Percentiles rank a stretch among this genome's conserved stretches.
Evolutionary conservation across 2,113 vertebrate species (phyloP).

Genomic region (Leucoraja erinaceus): DNA sequence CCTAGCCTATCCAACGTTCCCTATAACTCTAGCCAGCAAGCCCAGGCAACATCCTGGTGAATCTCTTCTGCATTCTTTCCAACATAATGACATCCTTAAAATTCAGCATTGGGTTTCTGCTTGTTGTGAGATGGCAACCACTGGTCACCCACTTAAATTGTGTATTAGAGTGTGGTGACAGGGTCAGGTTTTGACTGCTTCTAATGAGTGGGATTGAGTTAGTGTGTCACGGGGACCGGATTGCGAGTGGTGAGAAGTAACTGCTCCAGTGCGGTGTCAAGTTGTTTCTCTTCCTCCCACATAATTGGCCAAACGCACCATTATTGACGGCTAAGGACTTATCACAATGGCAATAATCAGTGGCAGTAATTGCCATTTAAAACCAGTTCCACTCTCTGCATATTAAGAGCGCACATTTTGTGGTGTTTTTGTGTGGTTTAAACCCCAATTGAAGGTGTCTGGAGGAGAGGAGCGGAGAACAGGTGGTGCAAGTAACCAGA

Average conservation of each 20-base stretch:
- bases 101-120: background rate
- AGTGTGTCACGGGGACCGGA: background rate
- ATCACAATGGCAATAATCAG: background rate
- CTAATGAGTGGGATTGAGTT: background rate
- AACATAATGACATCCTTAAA: background rate
- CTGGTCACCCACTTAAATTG: background rate
- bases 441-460: background rate
- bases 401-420: background rate
- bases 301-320: conserved; percentile 13
- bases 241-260: background rate
- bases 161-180: background rate
- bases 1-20: too few species aligned
- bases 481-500: background rate
- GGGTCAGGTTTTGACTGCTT: background rate
- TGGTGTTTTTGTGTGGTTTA: background rate
- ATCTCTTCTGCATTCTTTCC: background rate
- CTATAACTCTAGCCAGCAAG: too few species aligned
- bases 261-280: background rate
- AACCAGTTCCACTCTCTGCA: background rate
- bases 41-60: too few species aligned
- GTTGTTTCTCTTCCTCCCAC: background rate
- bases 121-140: background rate
- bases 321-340: background rate
- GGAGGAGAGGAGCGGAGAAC: background rate
- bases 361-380: background rate